phyloP scores from a whole-genome alignment of 2,888 invertebrate genomes.

The Pammene aurita region DNA sequence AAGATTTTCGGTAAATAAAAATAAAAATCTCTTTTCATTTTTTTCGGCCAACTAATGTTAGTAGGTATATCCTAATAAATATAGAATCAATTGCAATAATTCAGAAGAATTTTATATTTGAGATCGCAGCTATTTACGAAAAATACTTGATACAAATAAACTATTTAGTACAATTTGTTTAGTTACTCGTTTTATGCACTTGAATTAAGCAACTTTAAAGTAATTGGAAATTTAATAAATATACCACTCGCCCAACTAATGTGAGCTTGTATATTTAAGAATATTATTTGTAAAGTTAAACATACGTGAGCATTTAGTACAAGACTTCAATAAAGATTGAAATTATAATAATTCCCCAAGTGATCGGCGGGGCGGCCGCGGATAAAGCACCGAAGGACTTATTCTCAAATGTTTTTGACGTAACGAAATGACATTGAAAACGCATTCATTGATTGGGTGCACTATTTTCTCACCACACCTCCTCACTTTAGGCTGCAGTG shows the following conservation, averaged over 20 bases:
- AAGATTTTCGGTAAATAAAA: too few relatives aligned
- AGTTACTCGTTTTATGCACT: too few relatives aligned
- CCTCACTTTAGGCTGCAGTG: background rate
- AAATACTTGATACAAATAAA: too few relatives aligned
- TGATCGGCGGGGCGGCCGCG: conserved; percentile 46
- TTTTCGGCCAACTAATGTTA: too few relatives aligned
- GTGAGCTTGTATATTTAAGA: background rate
- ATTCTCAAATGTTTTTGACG: background rate
- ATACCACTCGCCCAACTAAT: background rate
- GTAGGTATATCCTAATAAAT: too few relatives aligned
- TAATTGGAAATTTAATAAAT: background rate
- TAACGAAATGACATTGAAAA: conserved; percentile 46
- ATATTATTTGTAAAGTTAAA: conserved; percentile 14
- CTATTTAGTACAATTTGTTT: background rate
- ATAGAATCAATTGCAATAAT: too few relatives aligned
- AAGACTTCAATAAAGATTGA: conserved; percentile 47
- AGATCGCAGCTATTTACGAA: too few relatives aligned
- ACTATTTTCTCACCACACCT: too few relatives aligned
- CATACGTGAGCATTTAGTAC: conserved; percentile 7
- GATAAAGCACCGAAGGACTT: conserved; percentile 24
- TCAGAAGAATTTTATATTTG: too few relatives aligned
- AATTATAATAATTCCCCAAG: conserved; percentile 62
- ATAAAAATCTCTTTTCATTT: too few relatives aligned
- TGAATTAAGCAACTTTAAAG: too few relatives aligned
- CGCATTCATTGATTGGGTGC: conserved; percentile 36